Conservation (phyloP, 2,113 vertebrate species). For the Hippocampus abdominalis region DNA sequence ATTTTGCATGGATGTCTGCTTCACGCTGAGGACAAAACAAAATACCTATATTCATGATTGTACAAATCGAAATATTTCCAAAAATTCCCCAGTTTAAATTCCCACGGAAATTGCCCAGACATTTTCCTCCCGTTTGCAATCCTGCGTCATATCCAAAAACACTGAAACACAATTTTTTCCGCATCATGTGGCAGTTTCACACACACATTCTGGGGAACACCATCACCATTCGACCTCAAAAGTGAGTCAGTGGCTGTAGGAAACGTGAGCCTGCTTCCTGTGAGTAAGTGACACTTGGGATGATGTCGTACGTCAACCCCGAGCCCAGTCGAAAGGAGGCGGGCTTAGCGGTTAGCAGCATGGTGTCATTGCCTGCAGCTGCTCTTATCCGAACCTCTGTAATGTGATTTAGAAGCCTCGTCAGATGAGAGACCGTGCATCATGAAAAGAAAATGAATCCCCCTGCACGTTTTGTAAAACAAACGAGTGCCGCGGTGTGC, state of each 20-base stretch:
- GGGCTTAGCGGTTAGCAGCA: not conserved
- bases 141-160: not conserved
- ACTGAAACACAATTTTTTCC: not conserved
- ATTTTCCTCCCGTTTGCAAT: not conserved
- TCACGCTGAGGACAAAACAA: too few species aligned
- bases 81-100: too few species aligned
- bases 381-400: conserved; percentile 16
- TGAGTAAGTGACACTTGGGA: conserved; percentile 25
- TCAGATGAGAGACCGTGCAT: not conserved
- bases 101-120: not conserved
- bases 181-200: not conserved
- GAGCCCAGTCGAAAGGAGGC: not conserved
- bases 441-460: not conserved
- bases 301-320: too few species aligned
- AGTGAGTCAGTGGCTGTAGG: conserved; percentile 18
- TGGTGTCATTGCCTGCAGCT: conserved; percentile 28
- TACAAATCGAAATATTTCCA: too few species aligned
- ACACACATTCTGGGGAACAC: not conserved
- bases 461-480: not conserved
- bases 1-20: too few species aligned
- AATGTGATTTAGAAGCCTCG: not conserved
- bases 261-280: conserved; percentile 31
- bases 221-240: conserved; percentile 4
- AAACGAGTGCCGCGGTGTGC: not conserved
- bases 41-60: too few species aligned